Base-by-base conservation (phyloP, 1,140 invertebrate species). In the Apis dorsata region DNA sequence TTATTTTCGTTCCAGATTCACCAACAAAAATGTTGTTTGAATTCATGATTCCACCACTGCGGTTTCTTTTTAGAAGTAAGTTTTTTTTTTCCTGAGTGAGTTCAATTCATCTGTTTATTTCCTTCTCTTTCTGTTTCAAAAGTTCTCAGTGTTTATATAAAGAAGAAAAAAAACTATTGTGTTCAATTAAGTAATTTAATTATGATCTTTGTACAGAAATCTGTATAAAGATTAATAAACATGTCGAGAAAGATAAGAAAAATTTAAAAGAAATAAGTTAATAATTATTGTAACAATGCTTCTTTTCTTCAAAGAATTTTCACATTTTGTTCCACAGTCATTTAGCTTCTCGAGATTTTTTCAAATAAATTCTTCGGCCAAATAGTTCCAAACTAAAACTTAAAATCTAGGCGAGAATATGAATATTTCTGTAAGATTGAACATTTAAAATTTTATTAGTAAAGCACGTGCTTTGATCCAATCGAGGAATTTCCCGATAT, bases 371-470 rank as follows among this genome's bases (percentile, higher is more conserved):
- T 55, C 49, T 72, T 55, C 28, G 70, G 51, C 51, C 34, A 34
- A 34, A 11, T 28, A 13, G 5, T 21, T 53, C 24, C 51, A 51
- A 55, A 5, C 17, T 72, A 28, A 24, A 24, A 51, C 11, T 17
- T 28, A 19, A 15, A 15, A 44, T 55, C 15, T 19, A 72, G 51
- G 51, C 51, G 28, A 28, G 8, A 5, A 44, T 10, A 15, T 53
- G n/a, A 71, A 71, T 55, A 71, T 55, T 55, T 71, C n/a, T 44
- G 15, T 12, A 21, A 55, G 49, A 71, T 55, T 71, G 70, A 28
- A 72, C 70, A 72, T 72, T 55, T 24, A 55, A 72, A 72, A 72
- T 72, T 72, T 51, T 55, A 55, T 72, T 55, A 72, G 70, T 8
- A 72, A 72, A 72, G n/a, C 21, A 28, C 24, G 51, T 55, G 49